Conservation (phyloP, 1,140 invertebrate species). For the Panagrolaimus sp. region DNA sequence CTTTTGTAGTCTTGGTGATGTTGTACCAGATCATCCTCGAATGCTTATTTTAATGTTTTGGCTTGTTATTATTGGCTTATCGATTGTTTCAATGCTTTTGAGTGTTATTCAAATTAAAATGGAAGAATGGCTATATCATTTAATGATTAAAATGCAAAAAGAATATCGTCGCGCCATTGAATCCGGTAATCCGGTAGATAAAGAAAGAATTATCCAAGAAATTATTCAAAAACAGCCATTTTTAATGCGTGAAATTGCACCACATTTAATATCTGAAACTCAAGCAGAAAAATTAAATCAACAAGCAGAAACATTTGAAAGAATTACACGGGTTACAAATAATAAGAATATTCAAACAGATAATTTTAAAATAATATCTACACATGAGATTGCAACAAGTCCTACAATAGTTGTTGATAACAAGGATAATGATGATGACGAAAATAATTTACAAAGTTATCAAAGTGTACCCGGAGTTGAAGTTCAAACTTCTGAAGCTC, state of each 20-base stretch:
- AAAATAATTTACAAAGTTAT: background rate
- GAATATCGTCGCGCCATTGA: constrained; percentile 48
- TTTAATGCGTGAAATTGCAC: constrained; percentile 47
- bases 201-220: constrained; percentile 33
- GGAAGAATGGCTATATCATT: constrained; percentile 56
- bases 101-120: constrained; percentile 56
- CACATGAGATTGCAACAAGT: too few species aligned
- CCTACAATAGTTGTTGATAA: background rate
- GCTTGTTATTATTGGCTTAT: constrained; percentile 56
- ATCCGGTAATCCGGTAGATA: constrained; percentile 26
- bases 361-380: background rate
- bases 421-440: background rate
- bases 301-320: constrained; percentile 45
- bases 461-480: constrained; percentile 2
- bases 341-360: constrained; percentile 55
- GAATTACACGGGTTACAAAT: constrained; percentile 34
- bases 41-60: constrained; percentile 56
- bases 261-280: constrained; percentile 46
- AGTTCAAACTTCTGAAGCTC: constrained; percentile 4
- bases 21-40: constrained; percentile 54
- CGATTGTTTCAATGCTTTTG: constrained; percentile 55
- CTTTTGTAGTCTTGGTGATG: constrained; percentile 42
- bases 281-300: constrained; percentile 44
- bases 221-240: constrained; percentile 47
- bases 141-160: constrained; percentile 54